These are phyloP conservation scores for Gymnorhina tibicen DNA, from an alignment of 2,113 vertebrate genomes.

Conservation along the genomic window DNA sequence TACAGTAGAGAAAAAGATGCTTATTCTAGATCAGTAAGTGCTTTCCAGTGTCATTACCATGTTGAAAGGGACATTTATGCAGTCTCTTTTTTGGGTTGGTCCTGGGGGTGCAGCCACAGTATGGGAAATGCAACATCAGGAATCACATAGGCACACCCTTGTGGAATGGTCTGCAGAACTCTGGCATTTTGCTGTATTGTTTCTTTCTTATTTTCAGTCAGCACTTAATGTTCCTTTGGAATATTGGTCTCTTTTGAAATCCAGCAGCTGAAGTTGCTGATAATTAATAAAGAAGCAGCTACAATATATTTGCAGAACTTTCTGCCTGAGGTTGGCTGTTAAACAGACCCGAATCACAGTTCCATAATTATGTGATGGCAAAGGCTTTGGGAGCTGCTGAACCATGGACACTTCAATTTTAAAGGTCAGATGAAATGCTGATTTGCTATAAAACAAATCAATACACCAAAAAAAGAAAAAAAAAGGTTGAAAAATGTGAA, in stretches of 20 bases:
- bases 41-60: neutral
- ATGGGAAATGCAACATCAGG: neutral
- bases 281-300: constrained; percentile 39
- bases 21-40: neutral
- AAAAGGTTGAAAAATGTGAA: neutral
- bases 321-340: neutral
- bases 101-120: neutral
- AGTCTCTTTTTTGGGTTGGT: neutral
- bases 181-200: neutral
- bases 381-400: constrained; percentile 59
- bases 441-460: constrained; percentile 65
- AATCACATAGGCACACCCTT: neutral
- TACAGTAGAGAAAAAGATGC: neutral
- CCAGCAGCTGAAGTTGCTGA: neutral
- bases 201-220: neutral
- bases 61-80: neutral
- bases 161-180: neutral
- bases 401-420: constrained; percentile 50
- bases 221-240: neutral
- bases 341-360: neutral
- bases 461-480: neutral
- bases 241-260: neutral
- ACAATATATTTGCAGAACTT: constrained; percentile 29
- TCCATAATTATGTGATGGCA: constrained; percentile 41
- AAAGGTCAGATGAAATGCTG: constrained; percentile 67